Conservation (phyloP, 2,113 vertebrate genomes). For the Ptychochromis oligacanthus region DNA sequence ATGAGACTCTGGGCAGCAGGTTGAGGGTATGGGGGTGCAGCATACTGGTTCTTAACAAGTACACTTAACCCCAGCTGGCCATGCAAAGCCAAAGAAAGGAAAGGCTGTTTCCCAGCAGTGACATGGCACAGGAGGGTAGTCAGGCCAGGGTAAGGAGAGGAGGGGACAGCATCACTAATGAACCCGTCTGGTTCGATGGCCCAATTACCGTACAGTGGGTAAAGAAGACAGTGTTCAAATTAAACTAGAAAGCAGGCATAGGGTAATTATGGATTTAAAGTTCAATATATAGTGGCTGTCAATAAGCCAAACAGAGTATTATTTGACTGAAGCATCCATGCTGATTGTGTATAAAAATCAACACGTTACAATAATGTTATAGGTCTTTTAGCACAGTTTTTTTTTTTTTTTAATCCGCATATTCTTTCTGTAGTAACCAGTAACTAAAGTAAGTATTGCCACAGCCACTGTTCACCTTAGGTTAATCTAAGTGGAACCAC, state of each 20-base stretch:
- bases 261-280: slow-evolving; percentile 20
- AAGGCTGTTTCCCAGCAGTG: slow-evolving; percentile 67
- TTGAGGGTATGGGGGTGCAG: slow-evolving; percentile 52
- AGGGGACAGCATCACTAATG: slow-evolving; percentile 64
- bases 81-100: slow-evolving; percentile 65
- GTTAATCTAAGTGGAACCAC: slow-evolving; percentile 50
- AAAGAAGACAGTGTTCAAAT: slow-evolving; percentile 54
- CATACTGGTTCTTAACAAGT: slow-evolving; percentile 61
- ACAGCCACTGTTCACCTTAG: slow-evolving; percentile 34
- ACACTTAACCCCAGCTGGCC: slow-evolving; percentile 65
- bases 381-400: neutral
- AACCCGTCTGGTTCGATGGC: slow-evolving; percentile 31
- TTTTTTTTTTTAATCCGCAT: neutral
- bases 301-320: neutral
- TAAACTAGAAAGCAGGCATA: neutral
- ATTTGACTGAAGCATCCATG: neutral
- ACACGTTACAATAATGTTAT: neutral
- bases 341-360: neutral
- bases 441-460: neutral
- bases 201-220: slow-evolving; percentile 37
- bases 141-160: slow-evolving; percentile 54
- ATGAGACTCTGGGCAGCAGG: slow-evolving; percentile 50
- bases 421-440: neutral
- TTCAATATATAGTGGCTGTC: neutral
- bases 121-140: slow-evolving; percentile 68